A percentile compares a stretch with the other conserved stretches of the same genome.
Evolutionary conservation across 2,888 invertebrate genomes (phyloP).

Genomic region (Oligia latruncula): DNA sequence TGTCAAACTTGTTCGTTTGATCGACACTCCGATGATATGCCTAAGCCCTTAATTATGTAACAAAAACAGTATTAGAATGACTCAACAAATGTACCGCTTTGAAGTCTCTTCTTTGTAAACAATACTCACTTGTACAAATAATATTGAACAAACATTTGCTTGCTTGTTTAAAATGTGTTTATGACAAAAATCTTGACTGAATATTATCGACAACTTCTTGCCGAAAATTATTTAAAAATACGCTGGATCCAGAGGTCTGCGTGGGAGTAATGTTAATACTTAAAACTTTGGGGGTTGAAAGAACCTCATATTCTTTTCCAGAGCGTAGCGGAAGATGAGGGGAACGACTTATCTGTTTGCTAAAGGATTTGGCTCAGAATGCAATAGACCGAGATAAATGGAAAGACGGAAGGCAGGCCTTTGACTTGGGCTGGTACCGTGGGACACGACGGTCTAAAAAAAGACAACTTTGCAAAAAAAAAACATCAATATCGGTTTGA

Average conservation of each 20-base stretch:
- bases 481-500: background rate
- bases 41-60: constrained; percentile 24
- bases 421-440: background rate
- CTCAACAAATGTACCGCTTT: constrained; percentile 46
- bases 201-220: background rate
- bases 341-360: background rate
- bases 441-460: background rate
- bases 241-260: background rate
- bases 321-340: background rate
- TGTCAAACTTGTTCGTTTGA: constrained; percentile 8
- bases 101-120: constrained; percentile 42
- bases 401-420: too few relatives aligned
- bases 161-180: constrained; percentile 26
- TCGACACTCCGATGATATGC: constrained; percentile 4
- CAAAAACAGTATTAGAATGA: constrained; percentile 29
- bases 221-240: background rate
- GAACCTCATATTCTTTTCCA: background rate
- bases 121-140: constrained; percentile 48
- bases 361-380: background rate
- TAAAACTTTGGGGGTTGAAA: background rate
- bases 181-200: constrained; percentile 33
- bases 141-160: constrained; percentile 24
- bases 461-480: background rate
- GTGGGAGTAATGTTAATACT: background rate
- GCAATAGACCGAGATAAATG: background rate